Evolutionary conservation across 2,797 vertebrate species (phyloP), one percentile per base, ranked within the genome.

Genomic region (Gymnothorax reevesii): DNA sequence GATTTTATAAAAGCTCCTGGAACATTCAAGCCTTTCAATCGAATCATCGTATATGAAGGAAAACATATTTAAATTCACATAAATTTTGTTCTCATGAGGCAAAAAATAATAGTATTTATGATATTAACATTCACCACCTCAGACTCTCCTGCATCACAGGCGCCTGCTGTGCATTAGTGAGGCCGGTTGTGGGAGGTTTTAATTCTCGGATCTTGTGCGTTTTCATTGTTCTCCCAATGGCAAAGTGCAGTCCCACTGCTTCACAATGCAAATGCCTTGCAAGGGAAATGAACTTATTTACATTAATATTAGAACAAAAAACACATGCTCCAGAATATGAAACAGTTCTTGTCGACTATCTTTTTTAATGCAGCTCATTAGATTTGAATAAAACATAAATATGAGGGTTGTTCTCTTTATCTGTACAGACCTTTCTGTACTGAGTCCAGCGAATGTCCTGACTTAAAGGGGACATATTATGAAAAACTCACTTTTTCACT

Each of bases 271-370:
- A n/a, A 69, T 73, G n/a, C 69, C 33, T 73, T 73, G 69, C 27
- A 73, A 73, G 25, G 64, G 6, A 33, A 73, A 73, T 73, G 69
- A 27, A 73, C 27, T 71, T 71, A 73, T 73, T 73, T 73, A 73
- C 69, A 73, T 73, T 3, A n/a, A 73, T 27, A 13, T 27, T 22
- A 27, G 9, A 33, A 33, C n/a, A 33, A 73, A 73, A 73, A 27
- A 73, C 33, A 12, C 22, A 73, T 73, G 25, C 69, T 33, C 10
- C 25, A 33, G 12, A 73, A 73, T 73, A 73, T 33, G 8, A 73
- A 73, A 73, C 27, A 13, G 27, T 73, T 27, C 25, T 33, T 7
- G 20, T 4, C 7, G 64, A 0, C 25, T 27, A 73, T 73, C 69
- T 73, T 12, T 9, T 69, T 1, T n/a, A 15, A 13, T n/a, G 64